Evolutionary conservation across 2,888 invertebrate genomes (phyloP), one percentile per base, ranked within the genome.

Genomic region (Thumatha senex): DNA sequence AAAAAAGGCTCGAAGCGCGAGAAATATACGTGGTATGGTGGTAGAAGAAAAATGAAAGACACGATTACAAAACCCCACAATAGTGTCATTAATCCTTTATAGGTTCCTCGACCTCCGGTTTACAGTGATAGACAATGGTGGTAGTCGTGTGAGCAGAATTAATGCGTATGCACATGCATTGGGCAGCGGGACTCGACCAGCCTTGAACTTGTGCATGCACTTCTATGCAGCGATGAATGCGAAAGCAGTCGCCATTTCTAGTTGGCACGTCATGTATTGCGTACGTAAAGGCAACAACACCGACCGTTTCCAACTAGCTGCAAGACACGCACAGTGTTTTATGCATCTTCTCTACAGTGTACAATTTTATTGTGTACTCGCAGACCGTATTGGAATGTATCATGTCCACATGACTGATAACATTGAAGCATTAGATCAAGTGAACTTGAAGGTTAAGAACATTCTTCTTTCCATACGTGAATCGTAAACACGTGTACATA

Each of bases 51-150:
- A 82, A 80, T 77, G 78, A 78, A 74, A 74, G 74, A 76, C 66
- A 74, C 74, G 73, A 76, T 72, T 72, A 70, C 72, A 74, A 76
- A 74, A 76, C 78, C 72, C 74, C 76, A 85, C 86, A 88, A 86
- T 86, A 76, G 81, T 83, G 82, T 84, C 88, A 86, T 89, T 88
- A 90, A 86, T 89, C 85, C 84, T 89, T 83, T 86, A 89, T 84
- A 82, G 78, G 89, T 82, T 84, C 82, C 68, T 70, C 78, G 85
- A 87, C 80, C 90, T 75, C 77, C 45, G 74, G 65, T 67, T 74
- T 70, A 73, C 72, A 76, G 84, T 88, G 88, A 89, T 89, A 91
- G 90, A 91, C 90, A 90, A 91, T 91, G 89, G 87, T 84, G 81
- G 86, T 84, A 82, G 88, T 79, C 71, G 81, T 64, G 89, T 88